phyloP scores from a whole-genome alignment of 2,888 invertebrate genomes.

The Spialia ferax region DNA sequence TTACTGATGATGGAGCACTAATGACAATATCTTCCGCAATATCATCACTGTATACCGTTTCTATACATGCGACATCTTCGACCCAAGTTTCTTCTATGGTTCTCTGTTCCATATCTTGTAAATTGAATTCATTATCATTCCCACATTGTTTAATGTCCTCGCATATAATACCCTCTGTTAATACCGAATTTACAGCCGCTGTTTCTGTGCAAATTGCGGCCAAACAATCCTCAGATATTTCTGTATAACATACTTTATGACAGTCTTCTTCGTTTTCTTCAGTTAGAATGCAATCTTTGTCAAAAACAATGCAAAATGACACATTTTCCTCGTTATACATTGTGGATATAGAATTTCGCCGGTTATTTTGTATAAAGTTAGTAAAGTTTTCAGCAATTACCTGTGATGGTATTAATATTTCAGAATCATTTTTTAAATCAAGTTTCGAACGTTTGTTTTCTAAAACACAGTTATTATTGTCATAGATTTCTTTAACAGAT shows the following conservation, averaged over 20 bases:
- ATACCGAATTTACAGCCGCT: conserved; percentile 16
- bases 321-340: conserved; percentile 72
- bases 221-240: conserved; percentile 61
- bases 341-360: conserved; percentile 76
- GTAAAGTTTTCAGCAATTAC: conserved; percentile 58
- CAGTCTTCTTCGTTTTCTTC: conserved; percentile 66
- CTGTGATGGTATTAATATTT: conserved; percentile 54
- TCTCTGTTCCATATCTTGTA: conserved; percentile 58
- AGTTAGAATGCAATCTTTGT: conserved; percentile 71
- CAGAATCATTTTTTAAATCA: conserved; percentile 42
- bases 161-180: conserved; percentile 10
- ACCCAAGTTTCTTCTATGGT: conserved; percentile 70
- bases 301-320: conserved; percentile 77
- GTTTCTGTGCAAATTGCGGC: conserved; percentile 24
- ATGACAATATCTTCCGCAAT: conserved; percentile 71
- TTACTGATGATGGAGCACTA: conserved; percentile 60
- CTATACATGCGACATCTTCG: conserved; percentile 77
- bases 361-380: conserved; percentile 65
- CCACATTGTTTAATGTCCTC: conserved; percentile 44
- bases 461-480: conserved; percentile 32
- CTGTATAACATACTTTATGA: conserved; percentile 67
- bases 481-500: conserved; percentile 27
- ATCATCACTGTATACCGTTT: conserved; percentile 79
- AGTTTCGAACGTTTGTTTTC: conserved; percentile 64
- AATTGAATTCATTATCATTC: conserved; percentile 52